phyloP scores from a whole-genome alignment of 2,113 vertebrate species.

The Conger conger region DNA sequence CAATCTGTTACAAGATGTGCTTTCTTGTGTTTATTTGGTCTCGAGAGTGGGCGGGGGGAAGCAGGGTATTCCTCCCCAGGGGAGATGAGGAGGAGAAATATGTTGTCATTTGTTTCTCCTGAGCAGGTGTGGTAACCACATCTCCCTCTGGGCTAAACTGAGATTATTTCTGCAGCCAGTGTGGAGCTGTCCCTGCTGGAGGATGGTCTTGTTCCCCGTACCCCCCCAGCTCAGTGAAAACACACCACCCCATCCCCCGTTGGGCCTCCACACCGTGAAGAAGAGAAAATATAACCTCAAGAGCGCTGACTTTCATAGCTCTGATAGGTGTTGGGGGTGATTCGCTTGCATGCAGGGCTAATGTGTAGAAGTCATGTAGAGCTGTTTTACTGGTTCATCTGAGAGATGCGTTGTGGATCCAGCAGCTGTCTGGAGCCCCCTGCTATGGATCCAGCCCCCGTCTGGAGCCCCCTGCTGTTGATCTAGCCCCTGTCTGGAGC shows the following conservation, averaged over 20 bases:
- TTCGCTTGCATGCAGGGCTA: neutral
- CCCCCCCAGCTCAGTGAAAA: neutral
- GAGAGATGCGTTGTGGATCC: neutral
- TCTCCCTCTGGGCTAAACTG: conserved; percentile 10
- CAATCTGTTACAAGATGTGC: neutral
- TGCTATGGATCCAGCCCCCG: too few relatives aligned
- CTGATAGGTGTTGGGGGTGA: neutral
- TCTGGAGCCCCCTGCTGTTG: too few relatives aligned
- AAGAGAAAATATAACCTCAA: neutral
- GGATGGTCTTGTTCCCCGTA: neutral
- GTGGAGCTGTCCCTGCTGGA: neutral
- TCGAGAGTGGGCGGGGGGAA: neutral
- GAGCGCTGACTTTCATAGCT: neutral
- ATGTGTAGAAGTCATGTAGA: neutral
- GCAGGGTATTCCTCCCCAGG: neutral
- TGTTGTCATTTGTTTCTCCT: conserved; percentile 25
- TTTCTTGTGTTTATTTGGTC: neutral
- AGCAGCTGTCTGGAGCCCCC: neutral
- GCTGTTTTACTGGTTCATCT: neutral
- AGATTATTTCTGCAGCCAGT: conserved; percentile 26
- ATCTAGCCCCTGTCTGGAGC: too few relatives aligned
- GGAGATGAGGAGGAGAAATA: conserved; percentile 2
- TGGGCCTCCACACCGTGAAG: neutral
- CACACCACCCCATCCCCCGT: neutral
- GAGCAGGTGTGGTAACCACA: conserved; percentile 25